Evolutionary conservation across 2,888 invertebrate genomes (phyloP), one percentile per base, ranked within the genome.

Genomic region (Cryptocheilus praepositus): DNA sequence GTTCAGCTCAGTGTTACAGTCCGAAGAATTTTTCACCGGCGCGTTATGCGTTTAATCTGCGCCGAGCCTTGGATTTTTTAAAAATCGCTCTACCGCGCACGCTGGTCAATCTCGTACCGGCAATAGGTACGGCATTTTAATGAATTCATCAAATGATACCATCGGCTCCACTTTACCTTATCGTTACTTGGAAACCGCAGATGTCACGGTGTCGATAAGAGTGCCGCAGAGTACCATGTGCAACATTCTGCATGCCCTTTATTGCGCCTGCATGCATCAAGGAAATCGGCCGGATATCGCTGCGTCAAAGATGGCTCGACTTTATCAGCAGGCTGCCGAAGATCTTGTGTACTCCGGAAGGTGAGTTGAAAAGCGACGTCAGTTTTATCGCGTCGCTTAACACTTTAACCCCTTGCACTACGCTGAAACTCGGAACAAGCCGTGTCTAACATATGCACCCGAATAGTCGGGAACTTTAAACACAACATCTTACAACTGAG

Each of bases 191-290:
- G 7, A 36, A 36, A 68, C 88, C 89, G 0, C 88, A 94, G 94
- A 94, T 86, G 94, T 94, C 49, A 93, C 94, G 3, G 93, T 94
- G 22, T 93, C 93, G 18, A 89, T 94, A 43, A 91, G 94, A 67
- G 91, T 94, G 67, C 89, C 91, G 85, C 85, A 90, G 61, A 91
- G 91, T 45, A 83, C 92, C 84, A 93, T 93, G 92, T 94, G 94
- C 81, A 91, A 92, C n/a, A 89, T 94, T 81, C 90, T 94, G 87
- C 94, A 94, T 86, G 90, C 92, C 69, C 89, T 94, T 79, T 94
- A 94, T 89, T 94, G 94, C 85, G 90, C 93, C 59, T 94, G 94
- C 87, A 93, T 94, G 90, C 94, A 94, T 88, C 90, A 90, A 65
- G 91, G 91, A 25, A 90, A 89, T 61, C 91, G 91, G 77, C 89